Conservation (phyloP, 2,888 invertebrate genomes). For the Helobdella robusta region DNA sequence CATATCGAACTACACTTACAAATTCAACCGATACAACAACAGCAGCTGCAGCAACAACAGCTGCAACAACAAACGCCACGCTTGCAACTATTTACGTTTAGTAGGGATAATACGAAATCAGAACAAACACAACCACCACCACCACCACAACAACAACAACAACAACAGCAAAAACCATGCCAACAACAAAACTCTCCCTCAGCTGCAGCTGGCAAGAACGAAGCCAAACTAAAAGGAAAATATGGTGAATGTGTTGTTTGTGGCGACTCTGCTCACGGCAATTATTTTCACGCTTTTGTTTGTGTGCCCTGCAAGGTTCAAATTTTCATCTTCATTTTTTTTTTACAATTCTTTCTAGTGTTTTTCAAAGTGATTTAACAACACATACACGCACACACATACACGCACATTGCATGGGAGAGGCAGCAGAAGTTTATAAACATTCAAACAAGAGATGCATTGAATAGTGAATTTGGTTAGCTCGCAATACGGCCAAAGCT, state of each 20-base stretch:
- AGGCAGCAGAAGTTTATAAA: no score
- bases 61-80: constrained; percentile 12
- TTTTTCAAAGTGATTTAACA: no score
- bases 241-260: constrained; percentile 34
- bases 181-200: constrained; percentile 11
- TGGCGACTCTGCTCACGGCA: constrained; percentile 35
- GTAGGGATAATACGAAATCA: no score
- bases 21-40: constrained; percentile 8
- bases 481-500: no score
- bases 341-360: no score
- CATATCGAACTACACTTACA: neutral
- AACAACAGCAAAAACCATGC: neutral
- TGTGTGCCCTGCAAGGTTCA: constrained; percentile 37
- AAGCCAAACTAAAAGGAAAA: constrained; percentile 7
- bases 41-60: constrained; percentile 8
- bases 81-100: neutral
- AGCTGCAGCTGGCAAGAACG: neutral
- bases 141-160: constrained; percentile 11
- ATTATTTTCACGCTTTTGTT: constrained; percentile 37
- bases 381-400: no score
- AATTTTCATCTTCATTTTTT: constrained; percentile 2
- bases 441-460: no score
- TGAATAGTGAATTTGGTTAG: no score
- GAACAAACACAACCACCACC: constrained; percentile 5
- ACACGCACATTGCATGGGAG: no score